Base-by-base conservation (phyloP, 2,113 vertebrate species). In the Melanocharis versteri region DNA sequence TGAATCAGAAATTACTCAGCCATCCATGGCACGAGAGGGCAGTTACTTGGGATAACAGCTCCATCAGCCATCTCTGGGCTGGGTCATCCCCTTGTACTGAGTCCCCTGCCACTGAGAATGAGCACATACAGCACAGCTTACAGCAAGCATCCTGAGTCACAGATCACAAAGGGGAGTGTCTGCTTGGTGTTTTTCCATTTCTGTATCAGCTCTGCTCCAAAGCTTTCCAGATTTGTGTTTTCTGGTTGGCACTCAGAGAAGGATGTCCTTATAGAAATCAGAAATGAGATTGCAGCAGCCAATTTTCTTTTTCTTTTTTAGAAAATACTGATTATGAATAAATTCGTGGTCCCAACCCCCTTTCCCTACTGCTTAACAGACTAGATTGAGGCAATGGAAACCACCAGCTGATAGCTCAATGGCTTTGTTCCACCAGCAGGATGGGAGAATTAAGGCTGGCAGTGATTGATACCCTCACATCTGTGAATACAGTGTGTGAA, bases 1-100 rank as follows among this genome's bases (percentile, higher is more conserved):
- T 86, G 68, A 90, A 50, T 91, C 39, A 82, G 93, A 90, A 90
- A 47, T 83, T 69, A 90, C 71, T 85, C 70, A 71, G 48, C 57
- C 70, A 51, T 37, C 53, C 1, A 1, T 61, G 61, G 48, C 56
- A 73, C 0, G 0, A 71, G 30, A 82, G 44, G n/a, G 48, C 5
- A 53, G 24, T 53, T 40, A 35, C n/a, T 40, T 53, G 56, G 54
- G 60, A 48, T 40, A 82, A 56, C 39, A 75, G 56, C 51, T 82
- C 83, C 76, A 53, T 24, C 40, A 51, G 79, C 54, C 8, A 0
- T 28, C 64, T 73, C 81, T 81, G 50, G 68, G 58, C 50, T 39
- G 12, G 2, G 19, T 68, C 48, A 60, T 50, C 33, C 51, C 39
- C 33, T 89, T 1, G 1, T 39, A n/a, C 20, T 16, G 18, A 85